Percentiles rank a stretch among this genome's conserved stretches.
phyloP scores from a whole-genome alignment of 2,113 vertebrate genomes.

The Prolemur simus region DNA sequence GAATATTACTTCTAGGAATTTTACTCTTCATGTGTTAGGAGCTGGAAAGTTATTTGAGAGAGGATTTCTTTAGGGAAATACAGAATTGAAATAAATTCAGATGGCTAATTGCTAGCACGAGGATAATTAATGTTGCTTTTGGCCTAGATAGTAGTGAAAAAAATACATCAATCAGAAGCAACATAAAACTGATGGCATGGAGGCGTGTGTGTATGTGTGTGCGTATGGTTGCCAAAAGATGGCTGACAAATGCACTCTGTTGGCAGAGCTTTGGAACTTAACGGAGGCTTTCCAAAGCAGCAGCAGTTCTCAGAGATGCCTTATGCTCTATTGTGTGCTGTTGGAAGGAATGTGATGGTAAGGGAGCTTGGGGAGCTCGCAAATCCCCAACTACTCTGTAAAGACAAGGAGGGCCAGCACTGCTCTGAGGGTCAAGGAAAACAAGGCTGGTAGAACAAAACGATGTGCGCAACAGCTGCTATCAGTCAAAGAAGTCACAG shows the following conservation, averaged over 20 bases:
- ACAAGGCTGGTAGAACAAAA: neutral
- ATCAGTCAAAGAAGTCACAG: neutral
- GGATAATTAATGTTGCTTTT: slow-evolving; percentile 35
- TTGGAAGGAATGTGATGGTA: neutral
- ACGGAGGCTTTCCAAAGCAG: slow-evolving; percentile 16
- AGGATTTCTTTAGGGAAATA: slow-evolving; percentile 42
- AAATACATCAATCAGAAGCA: slow-evolving; percentile 28
- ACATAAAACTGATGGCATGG: neutral
- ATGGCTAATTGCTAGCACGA: slow-evolving; percentile 40
- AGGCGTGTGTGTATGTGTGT: neutral
- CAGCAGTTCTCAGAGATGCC: slow-evolving; percentile 25
- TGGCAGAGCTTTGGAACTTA: slow-evolving; percentile 33
- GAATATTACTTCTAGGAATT: slow-evolving; percentile 39
- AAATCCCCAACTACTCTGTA: neutral
- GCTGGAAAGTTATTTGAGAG: neutral
- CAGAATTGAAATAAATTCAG: slow-evolving; percentile 25
- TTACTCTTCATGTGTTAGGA: slow-evolving; percentile 25
- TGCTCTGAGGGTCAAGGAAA: slow-evolving; percentile 39
- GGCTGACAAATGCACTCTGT: slow-evolving; percentile 22
- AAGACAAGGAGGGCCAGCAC: neutral
- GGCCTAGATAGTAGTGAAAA: neutral
- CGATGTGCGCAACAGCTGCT: neutral
- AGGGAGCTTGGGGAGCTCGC: neutral
- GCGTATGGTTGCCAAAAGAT: slow-evolving; percentile 14
- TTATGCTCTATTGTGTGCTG: neutral